Evolutionary conservation across 2,797 vertebrate genomes (phyloP).

Genomic region (Bradypodion pumilum): DNA sequence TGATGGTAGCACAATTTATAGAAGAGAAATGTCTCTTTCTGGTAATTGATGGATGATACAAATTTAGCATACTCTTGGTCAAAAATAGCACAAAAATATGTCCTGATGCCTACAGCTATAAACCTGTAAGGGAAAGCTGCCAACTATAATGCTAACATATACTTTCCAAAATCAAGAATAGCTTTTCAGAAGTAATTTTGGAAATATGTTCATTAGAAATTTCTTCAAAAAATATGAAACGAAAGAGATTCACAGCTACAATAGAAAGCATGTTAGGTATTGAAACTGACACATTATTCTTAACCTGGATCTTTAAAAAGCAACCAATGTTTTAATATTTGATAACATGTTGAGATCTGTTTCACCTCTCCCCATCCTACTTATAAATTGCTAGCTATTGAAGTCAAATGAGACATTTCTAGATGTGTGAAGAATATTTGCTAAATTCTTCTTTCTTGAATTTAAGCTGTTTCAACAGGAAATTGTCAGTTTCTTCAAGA

Average conservation of each 20-base stretch:
- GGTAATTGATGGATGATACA: slow-evolving; percentile 60
- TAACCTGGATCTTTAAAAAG: not conserved
- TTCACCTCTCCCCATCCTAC: no score
- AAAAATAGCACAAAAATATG: slow-evolving; percentile 64
- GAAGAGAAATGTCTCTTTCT: slow-evolving; percentile 51
- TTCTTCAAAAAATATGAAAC: slow-evolving; percentile 29
- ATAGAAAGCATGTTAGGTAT: not conserved
- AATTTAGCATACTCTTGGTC: slow-evolving; percentile 65
- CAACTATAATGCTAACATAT: slow-evolving; percentile 50
- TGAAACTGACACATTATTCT: not conserved
- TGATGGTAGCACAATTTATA: slow-evolving; percentile 49
- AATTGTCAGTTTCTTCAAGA: no score
- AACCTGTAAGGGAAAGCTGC: slow-evolving; percentile 37
- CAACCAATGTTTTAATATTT: not conserved
- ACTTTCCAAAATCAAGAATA: slow-evolving; percentile 35
- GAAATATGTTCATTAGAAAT: slow-evolving; percentile 41
- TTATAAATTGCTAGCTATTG: no score
- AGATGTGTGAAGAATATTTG: no score
- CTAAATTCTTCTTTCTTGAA: no score
- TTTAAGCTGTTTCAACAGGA: no score
- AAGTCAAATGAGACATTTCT: no score
- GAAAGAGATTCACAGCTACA: slow-evolving; percentile 21
- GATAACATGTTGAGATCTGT: no score
- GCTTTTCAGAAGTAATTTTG: slow-evolving; percentile 42
- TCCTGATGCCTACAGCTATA: slow-evolving; percentile 53